These are phyloP conservation scores for Nannospalax galili DNA, from an alignment of 2,113 vertebrate genomes.

Conservation along the genomic window DNA sequence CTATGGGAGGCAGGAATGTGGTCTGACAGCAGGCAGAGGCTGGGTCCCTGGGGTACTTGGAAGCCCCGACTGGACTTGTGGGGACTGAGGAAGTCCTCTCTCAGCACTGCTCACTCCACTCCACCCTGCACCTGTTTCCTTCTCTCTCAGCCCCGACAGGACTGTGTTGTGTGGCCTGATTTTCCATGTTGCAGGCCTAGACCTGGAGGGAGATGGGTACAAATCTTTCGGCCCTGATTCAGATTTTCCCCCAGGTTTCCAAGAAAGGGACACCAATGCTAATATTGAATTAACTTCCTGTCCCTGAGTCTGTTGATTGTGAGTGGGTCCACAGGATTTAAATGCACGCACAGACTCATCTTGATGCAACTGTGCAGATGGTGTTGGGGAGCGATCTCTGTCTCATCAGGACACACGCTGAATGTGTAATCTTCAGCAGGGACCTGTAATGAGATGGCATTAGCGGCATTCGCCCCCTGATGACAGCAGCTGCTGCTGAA, in stretches of 20 bases:
- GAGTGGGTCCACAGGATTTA: background rate
- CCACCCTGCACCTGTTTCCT: background rate
- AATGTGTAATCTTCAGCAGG: accelerated
- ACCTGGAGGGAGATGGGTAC: background rate
- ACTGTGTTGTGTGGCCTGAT: too few relatives aligned
- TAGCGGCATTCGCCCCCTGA: background rate
- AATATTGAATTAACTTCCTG: background rate
- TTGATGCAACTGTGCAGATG: background rate
- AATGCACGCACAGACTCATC: background rate
- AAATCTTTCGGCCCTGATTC: background rate
- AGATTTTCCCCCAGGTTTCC: background rate
- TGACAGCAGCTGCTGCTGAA: background rate
- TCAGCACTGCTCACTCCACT: background rate
- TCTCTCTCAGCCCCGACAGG: background rate
- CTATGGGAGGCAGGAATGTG: background rate
- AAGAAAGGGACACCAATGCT: background rate
- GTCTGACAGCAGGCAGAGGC: background rate
- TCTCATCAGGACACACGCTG: accelerated
- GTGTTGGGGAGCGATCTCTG: too few relatives aligned
- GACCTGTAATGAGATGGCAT: accelerated
- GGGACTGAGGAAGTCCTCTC: background rate
- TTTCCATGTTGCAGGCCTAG: background rate
- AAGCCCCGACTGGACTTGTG: background rate
- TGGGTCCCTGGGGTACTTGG: background rate
- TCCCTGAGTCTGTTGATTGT: background rate